phyloP scores from a whole-genome alignment of 2,113 vertebrate genomes.

The Eonycteris spelaea region DNA sequence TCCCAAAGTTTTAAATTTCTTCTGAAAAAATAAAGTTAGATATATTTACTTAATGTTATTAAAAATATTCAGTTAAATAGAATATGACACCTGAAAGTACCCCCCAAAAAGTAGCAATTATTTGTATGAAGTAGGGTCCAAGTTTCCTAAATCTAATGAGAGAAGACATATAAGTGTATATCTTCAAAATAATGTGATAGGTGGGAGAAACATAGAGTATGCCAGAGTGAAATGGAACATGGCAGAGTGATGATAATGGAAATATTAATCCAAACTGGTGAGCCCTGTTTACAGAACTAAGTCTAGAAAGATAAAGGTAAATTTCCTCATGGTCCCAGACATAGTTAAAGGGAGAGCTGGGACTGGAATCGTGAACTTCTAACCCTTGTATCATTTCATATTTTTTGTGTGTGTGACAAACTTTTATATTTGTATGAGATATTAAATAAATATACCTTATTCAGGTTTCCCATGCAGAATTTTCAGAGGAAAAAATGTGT shows the following conservation, averaged over 20 bases:
- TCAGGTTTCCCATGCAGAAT: neutral
- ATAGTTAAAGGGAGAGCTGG: neutral
- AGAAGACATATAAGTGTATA: neutral
- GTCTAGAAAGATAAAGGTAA: neutral
- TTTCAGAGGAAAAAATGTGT: neutral
- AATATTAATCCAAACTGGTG: neutral
- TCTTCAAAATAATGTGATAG: neutral
- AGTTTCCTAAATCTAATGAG: neutral
- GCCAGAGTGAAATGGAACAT: neutral
- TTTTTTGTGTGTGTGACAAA: neutral
- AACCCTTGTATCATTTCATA: neutral
- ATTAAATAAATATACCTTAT: neutral
- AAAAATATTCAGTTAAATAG: neutral
- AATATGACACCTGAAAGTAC: neutral
- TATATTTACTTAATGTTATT: neutral
- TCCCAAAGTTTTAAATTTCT: neutral
- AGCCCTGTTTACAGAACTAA: neutral
- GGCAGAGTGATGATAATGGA: neutral
- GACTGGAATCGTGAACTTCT: neutral
- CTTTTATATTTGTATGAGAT: neutral
- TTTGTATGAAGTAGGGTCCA: neutral
- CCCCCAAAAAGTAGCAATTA: neutral
- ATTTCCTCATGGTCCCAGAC: neutral
- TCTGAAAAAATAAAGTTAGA: neutral
- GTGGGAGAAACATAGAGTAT: neutral